Base-by-base conservation (phyloP, 2,888 invertebrate genomes). In the Hartigia nigra region DNA sequence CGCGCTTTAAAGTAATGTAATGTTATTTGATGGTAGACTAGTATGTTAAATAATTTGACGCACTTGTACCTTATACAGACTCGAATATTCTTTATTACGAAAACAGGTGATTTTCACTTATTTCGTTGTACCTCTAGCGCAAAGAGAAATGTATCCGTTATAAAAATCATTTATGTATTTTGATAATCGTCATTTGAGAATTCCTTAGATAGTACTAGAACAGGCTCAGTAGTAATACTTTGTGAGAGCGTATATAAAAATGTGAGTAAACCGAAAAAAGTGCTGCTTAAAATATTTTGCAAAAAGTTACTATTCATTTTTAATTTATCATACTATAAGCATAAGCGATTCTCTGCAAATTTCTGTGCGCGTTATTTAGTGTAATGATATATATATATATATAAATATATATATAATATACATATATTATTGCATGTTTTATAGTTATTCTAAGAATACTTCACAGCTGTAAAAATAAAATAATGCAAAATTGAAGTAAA, bases 21-120 rank as follows among this genome's bases (percentile, higher is more conserved):
- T 55, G 39, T 55, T 55, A 55, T 55, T 55, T 55, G 39, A 23
- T 55, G 39, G 23, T 55, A 55, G 39, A 55, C 39, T 55, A 55
- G 39, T 55, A 55, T 55, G 39, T 55, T 55, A 55, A 72, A 72
- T 72, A 77, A 81, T 81, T 77, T 36, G 84, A 88, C 89, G 88
- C 90, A 90, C 90, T 88, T 89, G 83, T 89, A 91, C 90, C 90
- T 89, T 89, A 82, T 86, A 89, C 87, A 90, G 90, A 90, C 90
- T 90, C 90, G 83, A 72, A 72, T 32, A 72, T 31, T 72, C 34
- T 31, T 72, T 34, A 55, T 55, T 55, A 55, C 39, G 39, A 55
- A 55, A 55, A 55, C 39, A 55, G 39, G 39, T 23, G 39, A 55
- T 55, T 55, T 55, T 55, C 39, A 55, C 39, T 55, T 55, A 55